phyloP scores from a whole-genome alignment of 2,113 vertebrate species.

The Camelus dromedarius region DNA sequence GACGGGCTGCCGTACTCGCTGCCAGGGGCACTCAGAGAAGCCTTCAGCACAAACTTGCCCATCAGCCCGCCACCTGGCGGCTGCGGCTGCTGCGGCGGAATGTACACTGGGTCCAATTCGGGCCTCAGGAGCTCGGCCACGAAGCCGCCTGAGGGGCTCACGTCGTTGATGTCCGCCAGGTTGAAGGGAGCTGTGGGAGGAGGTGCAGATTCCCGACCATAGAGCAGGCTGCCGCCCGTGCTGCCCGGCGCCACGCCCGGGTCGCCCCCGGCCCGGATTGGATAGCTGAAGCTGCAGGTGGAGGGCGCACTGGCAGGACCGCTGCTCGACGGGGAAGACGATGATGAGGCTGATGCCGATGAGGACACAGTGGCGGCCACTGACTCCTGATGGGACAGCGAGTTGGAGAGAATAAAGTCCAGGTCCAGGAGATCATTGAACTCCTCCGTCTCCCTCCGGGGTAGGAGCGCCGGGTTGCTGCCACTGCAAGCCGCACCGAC shows the following conservation, averaged over 20 bases:
- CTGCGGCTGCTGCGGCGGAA: slow-evolving; percentile 88
- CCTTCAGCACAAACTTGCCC: slow-evolving; percentile 95
- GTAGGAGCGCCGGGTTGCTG: slow-evolving; percentile 85
- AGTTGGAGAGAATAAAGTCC: slow-evolving; percentile 97
- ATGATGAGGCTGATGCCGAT: slow-evolving; percentile 81
- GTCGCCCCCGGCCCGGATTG: slow-evolving; percentile 87
- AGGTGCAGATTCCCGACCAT: slow-evolving; percentile 77
- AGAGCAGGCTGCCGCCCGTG: slow-evolving; percentile 77
- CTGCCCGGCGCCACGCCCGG: slow-evolving; percentile 83
- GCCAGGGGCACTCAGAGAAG: slow-evolving; percentile 89
- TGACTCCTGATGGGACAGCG: slow-evolving; percentile 92
- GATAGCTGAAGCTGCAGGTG: slow-evolving; percentile 90
- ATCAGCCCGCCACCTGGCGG: slow-evolving; percentile 89
- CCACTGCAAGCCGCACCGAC: slow-evolving; percentile 64
- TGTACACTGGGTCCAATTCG: slow-evolving; percentile 96
- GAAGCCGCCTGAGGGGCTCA: slow-evolving; percentile 96
- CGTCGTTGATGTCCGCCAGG: slow-evolving; percentile 95
- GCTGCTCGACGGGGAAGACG: slow-evolving; percentile 79
- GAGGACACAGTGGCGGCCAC: slow-evolving; percentile 86
- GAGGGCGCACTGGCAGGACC: slow-evolving; percentile 79
- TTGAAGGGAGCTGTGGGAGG: slow-evolving; percentile 83
- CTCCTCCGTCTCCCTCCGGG: slow-evolving; percentile 93
- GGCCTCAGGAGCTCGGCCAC: slow-evolving; percentile 97
- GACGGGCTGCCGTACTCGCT: slow-evolving; percentile 91
- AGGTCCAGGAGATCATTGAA: slow-evolving; percentile 95